Conservation (phyloP, 2,888 invertebrate genomes). For the Watsonalla cultraria region DNA sequence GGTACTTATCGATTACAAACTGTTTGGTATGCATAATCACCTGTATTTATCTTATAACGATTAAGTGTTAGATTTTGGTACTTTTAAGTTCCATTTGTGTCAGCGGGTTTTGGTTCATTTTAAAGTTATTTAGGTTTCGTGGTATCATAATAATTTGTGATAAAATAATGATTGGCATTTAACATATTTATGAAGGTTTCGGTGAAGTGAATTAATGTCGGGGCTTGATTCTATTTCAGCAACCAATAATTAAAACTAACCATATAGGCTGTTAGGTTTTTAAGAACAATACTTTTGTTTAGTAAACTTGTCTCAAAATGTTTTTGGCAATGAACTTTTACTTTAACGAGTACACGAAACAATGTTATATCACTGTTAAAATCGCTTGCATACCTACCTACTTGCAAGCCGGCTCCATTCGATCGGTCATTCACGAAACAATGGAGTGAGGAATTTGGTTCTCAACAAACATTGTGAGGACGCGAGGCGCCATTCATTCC, state of each 20-base stretch:
- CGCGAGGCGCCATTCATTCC: slow-evolving; percentile 52
- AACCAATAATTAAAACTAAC: too few relatives aligned
- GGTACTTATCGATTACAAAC: slow-evolving; percentile 41
- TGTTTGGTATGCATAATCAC: slow-evolving; percentile 58
- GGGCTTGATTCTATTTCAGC: too few relatives aligned
- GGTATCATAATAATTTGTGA: background rate
- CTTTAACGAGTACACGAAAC: slow-evolving; percentile 10
- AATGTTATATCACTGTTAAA: slow-evolving; percentile 15
- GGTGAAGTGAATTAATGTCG: too few relatives aligned
- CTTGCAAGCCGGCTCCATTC: slow-evolving; percentile 25
- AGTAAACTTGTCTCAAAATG: background rate
- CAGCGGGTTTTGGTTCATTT: slow-evolving; percentile 8
- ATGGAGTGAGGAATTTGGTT: slow-evolving; percentile 59
- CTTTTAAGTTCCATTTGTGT: slow-evolving; percentile 23
- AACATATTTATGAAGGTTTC: too few relatives aligned
- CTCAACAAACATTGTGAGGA: slow-evolving; percentile 58
- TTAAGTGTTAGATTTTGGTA: slow-evolving; percentile 39
- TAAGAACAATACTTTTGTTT: background rate
- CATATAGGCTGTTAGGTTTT: background rate
- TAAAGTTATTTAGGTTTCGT: background rate
- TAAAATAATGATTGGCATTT: too few relatives aligned
- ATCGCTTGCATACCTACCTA: slow-evolving; percentile 12
- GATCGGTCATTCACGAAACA: slow-evolving; percentile 42
- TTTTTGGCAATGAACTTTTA: background rate
- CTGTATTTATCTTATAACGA: slow-evolving; percentile 44